phyloP scores from a whole-genome alignment of 2,888 invertebrate species.

The Perithous albicinctus region DNA sequence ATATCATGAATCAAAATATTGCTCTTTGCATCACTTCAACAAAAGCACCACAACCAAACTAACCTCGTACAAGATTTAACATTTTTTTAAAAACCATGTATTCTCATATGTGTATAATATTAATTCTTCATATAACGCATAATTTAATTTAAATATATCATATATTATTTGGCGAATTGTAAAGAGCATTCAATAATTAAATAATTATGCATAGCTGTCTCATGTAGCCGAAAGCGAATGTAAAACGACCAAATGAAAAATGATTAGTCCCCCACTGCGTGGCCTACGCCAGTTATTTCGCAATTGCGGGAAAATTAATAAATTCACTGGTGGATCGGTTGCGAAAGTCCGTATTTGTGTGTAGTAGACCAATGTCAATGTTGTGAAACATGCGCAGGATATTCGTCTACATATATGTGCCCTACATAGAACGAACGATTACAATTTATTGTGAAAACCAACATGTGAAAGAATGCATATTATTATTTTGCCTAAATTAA shows the following conservation, averaged over 20 bases:
- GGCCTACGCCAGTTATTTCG: neutral
- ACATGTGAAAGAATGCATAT: no score
- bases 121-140: no score
- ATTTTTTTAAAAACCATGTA: no score
- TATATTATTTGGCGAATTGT: neutral
- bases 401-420: neutral
- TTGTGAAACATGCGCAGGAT: neutral
- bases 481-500: no score
- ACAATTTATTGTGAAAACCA: neutral
- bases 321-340: no score
- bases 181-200: neutral
- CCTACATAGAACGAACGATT: neutral
- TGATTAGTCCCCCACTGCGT: neutral
- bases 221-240: neutral
- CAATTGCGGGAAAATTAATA: neutral
- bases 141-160: neutral
- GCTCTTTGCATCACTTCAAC: no score
- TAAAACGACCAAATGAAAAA: neutral
- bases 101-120: no score
- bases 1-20: no score
- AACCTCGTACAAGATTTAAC: no score
- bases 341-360: neutral
- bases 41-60: no score
- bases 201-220: no score
- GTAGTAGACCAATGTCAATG: neutral